Evolutionary conservation across 2,113 vertebrate genomes (phyloP).

Genomic region (Urocitellus parryii): DNA sequence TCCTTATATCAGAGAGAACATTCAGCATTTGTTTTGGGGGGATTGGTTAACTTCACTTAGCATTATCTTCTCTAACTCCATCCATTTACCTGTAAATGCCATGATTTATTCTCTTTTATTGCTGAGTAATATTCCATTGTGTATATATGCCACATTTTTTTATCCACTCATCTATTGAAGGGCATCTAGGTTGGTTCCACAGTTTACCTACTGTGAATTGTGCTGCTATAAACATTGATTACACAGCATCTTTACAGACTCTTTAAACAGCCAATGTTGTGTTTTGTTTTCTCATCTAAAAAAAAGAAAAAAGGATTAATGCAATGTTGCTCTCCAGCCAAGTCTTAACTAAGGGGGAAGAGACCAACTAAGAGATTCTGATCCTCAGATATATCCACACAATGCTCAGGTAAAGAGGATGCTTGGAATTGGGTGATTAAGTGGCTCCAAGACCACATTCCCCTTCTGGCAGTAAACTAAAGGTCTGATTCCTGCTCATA

Average conservation of each 20-base stretch:
- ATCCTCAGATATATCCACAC: not conserved
- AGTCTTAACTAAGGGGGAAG: not conserved
- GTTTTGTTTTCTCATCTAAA: slow-evolving; percentile 39
- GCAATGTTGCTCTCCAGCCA: not conserved
- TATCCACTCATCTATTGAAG: too few species aligned
- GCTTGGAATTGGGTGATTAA: fast-evolving
- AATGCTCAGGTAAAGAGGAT: not conserved
- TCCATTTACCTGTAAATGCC: too few species aligned
- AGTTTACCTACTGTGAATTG: too few species aligned
- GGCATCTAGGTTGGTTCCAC: too few species aligned
- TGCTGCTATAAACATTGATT: too few species aligned
- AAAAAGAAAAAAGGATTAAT: not conserved
- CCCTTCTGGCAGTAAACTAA: not conserved
- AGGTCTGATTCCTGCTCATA: not conserved
- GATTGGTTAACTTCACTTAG: too few species aligned
- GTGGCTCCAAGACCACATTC: not conserved
- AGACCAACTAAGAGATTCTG: not conserved
- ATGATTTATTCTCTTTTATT: too few species aligned
- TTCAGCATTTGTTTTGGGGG: too few species aligned
- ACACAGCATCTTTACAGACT: not conserved
- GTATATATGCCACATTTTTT: too few species aligned
- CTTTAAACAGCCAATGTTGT: not conserved
- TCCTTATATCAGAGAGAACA: too few species aligned
- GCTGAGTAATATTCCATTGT: too few species aligned
- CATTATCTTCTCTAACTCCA: too few species aligned